Conservation (phyloP, 2,113 vertebrate genomes). For the Lichenostomus cassidix region DNA sequence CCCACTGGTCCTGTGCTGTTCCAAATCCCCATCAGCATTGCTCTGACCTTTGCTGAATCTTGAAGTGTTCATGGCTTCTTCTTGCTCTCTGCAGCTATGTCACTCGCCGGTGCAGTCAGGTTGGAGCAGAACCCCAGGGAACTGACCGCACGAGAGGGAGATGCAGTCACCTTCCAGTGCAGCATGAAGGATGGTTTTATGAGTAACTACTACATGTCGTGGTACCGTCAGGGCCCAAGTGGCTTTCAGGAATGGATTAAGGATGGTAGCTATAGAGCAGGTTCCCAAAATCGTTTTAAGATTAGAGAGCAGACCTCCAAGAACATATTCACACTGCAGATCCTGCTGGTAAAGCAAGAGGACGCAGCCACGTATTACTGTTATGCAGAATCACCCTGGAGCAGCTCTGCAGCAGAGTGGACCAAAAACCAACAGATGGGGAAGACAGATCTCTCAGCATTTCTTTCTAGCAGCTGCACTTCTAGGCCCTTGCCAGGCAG, state of each 20-base stretch:
- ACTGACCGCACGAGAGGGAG: too few relatives aligned
- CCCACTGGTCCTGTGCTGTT: background rate
- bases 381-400: too few relatives aligned
- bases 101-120: too few relatives aligned
- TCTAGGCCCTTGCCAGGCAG: too few relatives aligned
- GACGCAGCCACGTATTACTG: background rate
- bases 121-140: too few relatives aligned
- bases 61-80: background rate
- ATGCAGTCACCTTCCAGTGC: too few relatives aligned
- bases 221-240: background rate
- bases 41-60: background rate
- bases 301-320: too few relatives aligned
- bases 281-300: background rate
- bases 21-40: background rate
- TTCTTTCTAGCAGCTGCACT: too few relatives aligned
- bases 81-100: background rate
- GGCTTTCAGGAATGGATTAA: background rate
- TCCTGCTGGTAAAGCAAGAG: background rate
- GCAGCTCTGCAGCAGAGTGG: too few relatives aligned
- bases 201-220: background rate
- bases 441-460: too few relatives aligned
- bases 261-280: too few relatives aligned
- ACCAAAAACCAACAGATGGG: too few relatives aligned
- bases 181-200: background rate
- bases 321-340: background rate